Conservation (phyloP, 2,888 invertebrate genomes). For the Lasioglossum calceatum region DNA sequence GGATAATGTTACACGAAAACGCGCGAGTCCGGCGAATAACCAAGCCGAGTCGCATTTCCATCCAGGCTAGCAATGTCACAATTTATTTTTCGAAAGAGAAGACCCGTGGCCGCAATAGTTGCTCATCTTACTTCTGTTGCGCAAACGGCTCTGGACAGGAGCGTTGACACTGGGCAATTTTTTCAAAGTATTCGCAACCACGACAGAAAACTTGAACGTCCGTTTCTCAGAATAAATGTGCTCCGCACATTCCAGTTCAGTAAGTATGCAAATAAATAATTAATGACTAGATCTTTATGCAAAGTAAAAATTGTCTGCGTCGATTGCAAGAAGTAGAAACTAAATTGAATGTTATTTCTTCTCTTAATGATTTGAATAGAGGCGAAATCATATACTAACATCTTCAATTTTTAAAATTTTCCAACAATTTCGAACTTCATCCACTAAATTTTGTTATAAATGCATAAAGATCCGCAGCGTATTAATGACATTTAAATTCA, state of each 20-base stretch:
- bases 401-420: too few relatives aligned
- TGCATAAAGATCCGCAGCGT: too few relatives aligned
- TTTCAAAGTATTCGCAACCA: background rate
- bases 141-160: background rate
- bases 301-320: too few relatives aligned
- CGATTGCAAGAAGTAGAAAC: too few relatives aligned
- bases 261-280: too few relatives aligned
- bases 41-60: background rate
- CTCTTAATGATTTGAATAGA: too few relatives aligned
- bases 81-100: background rate
- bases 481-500: too few relatives aligned
- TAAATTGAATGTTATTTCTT: too few relatives aligned
- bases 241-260: background rate
- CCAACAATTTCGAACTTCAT: too few relatives aligned
- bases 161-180: background rate
- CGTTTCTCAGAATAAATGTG: background rate
- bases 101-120: background rate
- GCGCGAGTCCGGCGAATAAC: background rate
- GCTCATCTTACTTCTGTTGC: background rate
- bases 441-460: too few relatives aligned
- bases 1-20: slow-evolving; percentile 12
- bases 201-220: background rate
- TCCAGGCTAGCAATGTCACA: background rate
- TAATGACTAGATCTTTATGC: too few relatives aligned
- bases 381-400: too few relatives aligned